These are phyloP conservation scores for Nezara viridula DNA, from an alignment of 2,888 invertebrate species.

Conservation along the genomic window DNA sequence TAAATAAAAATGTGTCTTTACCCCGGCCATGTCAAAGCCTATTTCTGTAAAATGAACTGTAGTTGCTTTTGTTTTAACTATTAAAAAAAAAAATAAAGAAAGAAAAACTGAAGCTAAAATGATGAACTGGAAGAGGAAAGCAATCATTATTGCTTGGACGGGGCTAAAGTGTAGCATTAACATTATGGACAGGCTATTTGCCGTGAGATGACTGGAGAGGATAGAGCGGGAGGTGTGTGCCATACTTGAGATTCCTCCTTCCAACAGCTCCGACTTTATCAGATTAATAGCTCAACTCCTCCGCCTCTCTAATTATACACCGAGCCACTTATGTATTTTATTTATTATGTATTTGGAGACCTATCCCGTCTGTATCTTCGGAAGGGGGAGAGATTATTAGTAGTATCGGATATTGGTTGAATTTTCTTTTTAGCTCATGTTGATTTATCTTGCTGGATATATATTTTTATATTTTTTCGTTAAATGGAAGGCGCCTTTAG, in stretches of 20 bases:
- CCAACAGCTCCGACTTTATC: background rate
- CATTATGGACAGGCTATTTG: conserved; percentile 25
- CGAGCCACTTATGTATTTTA: conserved; percentile 34
- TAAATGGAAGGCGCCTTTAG: background rate
- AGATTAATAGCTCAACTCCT: conserved; percentile 40
- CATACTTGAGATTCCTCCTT: conserved; percentile 27
- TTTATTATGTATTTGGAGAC: conserved; percentile 22
- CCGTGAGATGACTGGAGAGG: background rate
- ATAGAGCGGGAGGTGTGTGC: conserved; percentile 15
- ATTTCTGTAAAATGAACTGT: no score
- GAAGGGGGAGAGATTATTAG: conserved; percentile 17
- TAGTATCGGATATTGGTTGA: background rate
- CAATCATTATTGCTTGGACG: background rate
- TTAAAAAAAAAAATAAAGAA: background rate
- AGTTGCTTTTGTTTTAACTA: background rate
- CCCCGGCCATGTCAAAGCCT: no score
- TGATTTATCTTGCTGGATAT: background rate
- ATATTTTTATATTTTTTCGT: background rate
- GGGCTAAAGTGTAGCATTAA: conserved; percentile 15
- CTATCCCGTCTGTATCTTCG: conserved; percentile 20
- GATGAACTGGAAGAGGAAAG: no score
- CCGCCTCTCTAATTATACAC: conserved; percentile 8
- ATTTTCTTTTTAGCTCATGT: background rate
- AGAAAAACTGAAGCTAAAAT: no score
- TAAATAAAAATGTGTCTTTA: no score